Evolutionary conservation across 2,888 invertebrate species (phyloP).

Genomic region (Globia sparganii): DNA sequence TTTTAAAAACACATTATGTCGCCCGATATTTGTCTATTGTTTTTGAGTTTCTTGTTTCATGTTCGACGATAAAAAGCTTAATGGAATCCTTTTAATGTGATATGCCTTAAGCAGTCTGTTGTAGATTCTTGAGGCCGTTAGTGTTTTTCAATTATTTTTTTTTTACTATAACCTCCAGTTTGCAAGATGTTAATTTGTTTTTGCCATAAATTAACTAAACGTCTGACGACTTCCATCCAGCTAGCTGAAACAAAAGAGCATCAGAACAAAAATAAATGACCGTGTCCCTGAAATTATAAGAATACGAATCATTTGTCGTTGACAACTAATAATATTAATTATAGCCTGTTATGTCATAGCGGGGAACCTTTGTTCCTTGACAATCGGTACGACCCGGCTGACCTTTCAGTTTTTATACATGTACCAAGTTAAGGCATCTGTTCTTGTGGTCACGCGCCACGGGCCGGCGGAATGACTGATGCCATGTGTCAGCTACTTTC

Average conservation of each 20-base stretch:
- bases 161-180: not conserved
- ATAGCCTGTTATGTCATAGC: conserved; percentile 74
- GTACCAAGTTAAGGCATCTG: conserved; percentile 77
- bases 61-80: conserved; percentile 58
- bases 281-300: conserved; percentile 54
- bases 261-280: conserved; percentile 47
- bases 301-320: conserved; percentile 64
- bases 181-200: not conserved
- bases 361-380: conserved; percentile 76
- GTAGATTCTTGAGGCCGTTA: not conserved
- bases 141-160: not conserved
- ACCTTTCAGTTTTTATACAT: conserved; percentile 79
- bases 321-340: conserved; percentile 74
- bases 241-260: conserved; percentile 51
- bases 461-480: conserved; percentile 84
- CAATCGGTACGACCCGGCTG: conserved; percentile 81
- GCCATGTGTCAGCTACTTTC: conserved; percentile 84
- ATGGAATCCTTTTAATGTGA: conserved; percentile 51
- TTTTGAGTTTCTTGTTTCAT: conserved; percentile 62
- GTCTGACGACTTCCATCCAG: not conserved
- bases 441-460: conserved; percentile 84
- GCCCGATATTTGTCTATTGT: conserved; percentile 66
- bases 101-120: conserved; percentile 38
- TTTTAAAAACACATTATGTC: conserved; percentile 72
- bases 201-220: not conserved